Base-by-base conservation (phyloP, 2,888 invertebrate species). In the Habroteleia sp. region DNA sequence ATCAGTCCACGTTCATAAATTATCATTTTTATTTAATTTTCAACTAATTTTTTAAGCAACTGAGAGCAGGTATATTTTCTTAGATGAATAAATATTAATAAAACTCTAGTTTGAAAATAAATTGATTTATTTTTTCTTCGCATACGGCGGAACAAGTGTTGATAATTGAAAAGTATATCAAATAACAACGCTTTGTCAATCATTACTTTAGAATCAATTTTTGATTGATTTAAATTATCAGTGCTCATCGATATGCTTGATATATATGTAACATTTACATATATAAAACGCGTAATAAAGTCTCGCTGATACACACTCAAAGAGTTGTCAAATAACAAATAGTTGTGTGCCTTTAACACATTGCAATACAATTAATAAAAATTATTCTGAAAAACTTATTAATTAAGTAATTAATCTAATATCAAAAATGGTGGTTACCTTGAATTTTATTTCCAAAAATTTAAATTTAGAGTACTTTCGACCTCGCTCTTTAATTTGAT, bases 231-330 rank as follows among this genome's bases (percentile, higher is more conserved):
- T 35, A 35, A 35, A 33, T 27, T 20, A 8, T 23, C 7, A n/a
- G 35, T 20, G 25, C 20, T 27, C 11, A 14, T 54, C 17, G 41
- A 54, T 37, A 37, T 17, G 35, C 25, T 44, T 52, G 52, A 54
- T 56, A 66, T 11, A 56, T 66, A 54, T 44, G 31, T 20, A 20
- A 25, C 6, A 16, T 56, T 56, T 33, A 48, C 23, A 54, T 42
- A 68, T 58, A 58, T 68, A 68, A 68, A 50, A 17, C 23, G 54
- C 27, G 42, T 48, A 46, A 66, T 54, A 66, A 44, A 68, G 56
- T 39, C 16, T 56, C 13, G 8, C 8, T 31, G 41, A 56, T 48
- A 66, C n/a, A n/a, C n/a, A n/a, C n/a, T n/a, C n/a, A n/a, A n/a
- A n/a, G n/a, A n/a, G n/a, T n/a, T n/a, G n/a, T n/a, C n/a, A n/a